Conservation (phyloP, 2,888 invertebrate species). For the Iphiclides podalirius region DNA sequence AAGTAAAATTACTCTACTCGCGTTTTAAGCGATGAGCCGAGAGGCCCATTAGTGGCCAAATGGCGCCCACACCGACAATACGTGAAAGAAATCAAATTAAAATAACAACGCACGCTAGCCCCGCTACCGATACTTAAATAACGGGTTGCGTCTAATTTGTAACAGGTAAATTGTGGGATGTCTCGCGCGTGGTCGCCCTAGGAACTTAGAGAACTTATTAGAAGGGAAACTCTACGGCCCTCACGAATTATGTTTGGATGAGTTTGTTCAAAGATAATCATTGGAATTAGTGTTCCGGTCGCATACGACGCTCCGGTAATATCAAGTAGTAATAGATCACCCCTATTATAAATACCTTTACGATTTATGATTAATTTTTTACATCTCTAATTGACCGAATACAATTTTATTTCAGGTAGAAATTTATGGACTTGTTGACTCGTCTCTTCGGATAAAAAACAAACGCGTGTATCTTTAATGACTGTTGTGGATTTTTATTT, state of each 20-base stretch:
- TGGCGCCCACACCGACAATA: constrained; percentile 56
- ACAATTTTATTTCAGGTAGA: too few species aligned
- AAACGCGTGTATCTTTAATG: too few species aligned
- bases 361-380: too few species aligned
- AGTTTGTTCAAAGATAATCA: constrained; percentile 63
- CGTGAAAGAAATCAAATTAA: constrained; percentile 74
- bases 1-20: constrained; percentile 55
- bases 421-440: too few species aligned
- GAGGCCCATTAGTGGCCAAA: constrained; percentile 65
- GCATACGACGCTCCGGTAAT: constrained; percentile 29
- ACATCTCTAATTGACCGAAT: too few species aligned
- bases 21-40: constrained; percentile 56
- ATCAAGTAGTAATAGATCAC: constrained; percentile 7
- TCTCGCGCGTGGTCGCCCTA: constrained; percentile 57
- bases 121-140: constrained; percentile 68
- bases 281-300: constrained; percentile 47
- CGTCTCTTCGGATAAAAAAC: too few species aligned
- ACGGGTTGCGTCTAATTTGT: constrained; percentile 74
- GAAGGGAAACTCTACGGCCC: constrained; percentile 31
- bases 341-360: background rate
- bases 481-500: too few species aligned
- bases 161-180: constrained; percentile 71
- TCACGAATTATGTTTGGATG: constrained; percentile 58
- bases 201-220: constrained; percentile 63
- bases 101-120: constrained; percentile 71